Percentiles rank a stretch among this genome's conserved stretches.
These are phyloP conservation scores for Zaprionus camerounensis DNA, from an alignment of 1,140 invertebrate genomes.

Conservation along the genomic window DNA sequence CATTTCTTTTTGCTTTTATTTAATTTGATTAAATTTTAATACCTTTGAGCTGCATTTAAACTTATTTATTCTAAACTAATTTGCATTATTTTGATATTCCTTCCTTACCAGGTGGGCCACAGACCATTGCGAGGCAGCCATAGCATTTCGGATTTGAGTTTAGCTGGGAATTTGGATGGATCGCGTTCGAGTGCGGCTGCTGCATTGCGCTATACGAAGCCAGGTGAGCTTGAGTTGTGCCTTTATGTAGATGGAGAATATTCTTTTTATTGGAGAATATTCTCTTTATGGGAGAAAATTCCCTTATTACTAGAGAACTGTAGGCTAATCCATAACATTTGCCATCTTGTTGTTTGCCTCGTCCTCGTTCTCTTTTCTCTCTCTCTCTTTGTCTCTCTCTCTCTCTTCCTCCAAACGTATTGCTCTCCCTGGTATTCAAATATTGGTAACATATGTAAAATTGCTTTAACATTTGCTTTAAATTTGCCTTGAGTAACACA, in stretches of 20 bases:
- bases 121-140: constrained; percentile 92
- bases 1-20: neutral
- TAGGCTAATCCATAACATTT: constrained; percentile 62
- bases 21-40: neutral
- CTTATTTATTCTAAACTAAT: neutral
- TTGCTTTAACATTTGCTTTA: constrained; percentile 15
- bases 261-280: neutral
- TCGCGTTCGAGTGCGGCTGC: constrained; percentile 63
- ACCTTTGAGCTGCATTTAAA: neutral
- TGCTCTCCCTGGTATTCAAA: constrained; percentile 36
- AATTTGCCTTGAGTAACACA: constrained; percentile 55
- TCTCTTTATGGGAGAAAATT: neutral
- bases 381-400: constrained; percentile 46
- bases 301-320: constrained; percentile 29
- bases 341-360: constrained; percentile 58
- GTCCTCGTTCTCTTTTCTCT: constrained; percentile 42
- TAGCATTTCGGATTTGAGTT: constrained; percentile 90
- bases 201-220: constrained; percentile 73
- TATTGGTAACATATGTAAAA: constrained; percentile 53
- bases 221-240: constrained; percentile 56
- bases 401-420: constrained; percentile 50
- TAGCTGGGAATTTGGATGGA: constrained; percentile 84
- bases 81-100: neutral
- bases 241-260: neutral
- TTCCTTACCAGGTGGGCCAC: constrained; percentile 88